Evolutionary conservation across 2,797 vertebrate genomes (phyloP).

Genomic region (Schizothorax lantsangensis): DNA sequence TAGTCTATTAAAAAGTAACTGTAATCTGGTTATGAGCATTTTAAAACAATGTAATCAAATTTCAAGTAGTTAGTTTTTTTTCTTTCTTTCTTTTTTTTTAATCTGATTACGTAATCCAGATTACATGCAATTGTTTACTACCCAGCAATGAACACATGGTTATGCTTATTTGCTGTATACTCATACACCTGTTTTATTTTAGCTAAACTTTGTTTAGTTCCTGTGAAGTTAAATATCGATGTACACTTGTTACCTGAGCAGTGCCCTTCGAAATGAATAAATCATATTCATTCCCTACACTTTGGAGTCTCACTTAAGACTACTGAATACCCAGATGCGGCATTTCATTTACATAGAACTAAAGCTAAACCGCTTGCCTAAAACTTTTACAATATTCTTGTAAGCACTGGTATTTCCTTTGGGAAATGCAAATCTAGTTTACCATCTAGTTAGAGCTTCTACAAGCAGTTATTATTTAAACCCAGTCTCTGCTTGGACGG

Average conservation of each 20-base stretch:
- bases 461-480: not conserved
- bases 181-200: not conserved
- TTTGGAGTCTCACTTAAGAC: slow-evolving; percentile 7
- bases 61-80: too few relatives aligned
- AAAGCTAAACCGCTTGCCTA: not conserved
- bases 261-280: not conserved
- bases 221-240: not conserved
- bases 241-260: not conserved
- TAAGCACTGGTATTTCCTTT: not conserved
- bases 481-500: not conserved
- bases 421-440: slow-evolving; percentile 2
- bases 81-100: too few relatives aligned
- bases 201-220: not conserved
- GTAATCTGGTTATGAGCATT: not conserved
- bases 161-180: not conserved
- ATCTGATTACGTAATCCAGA: too few relatives aligned
- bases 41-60: not conserved
- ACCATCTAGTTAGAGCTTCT: not conserved
- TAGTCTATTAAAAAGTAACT: not conserved
- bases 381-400: slow-evolving; percentile 2
- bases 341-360: slow-evolving; percentile 1
- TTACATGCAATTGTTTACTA: not conserved
- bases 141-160: not conserved
- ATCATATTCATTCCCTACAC: not conserved
- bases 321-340: not conserved